A percentile compares a stretch with the other conserved stretches of the same genome.
Conservation (phyloP, 2,113 vertebrate species). For the Eretmochelys imbricata region DNA sequence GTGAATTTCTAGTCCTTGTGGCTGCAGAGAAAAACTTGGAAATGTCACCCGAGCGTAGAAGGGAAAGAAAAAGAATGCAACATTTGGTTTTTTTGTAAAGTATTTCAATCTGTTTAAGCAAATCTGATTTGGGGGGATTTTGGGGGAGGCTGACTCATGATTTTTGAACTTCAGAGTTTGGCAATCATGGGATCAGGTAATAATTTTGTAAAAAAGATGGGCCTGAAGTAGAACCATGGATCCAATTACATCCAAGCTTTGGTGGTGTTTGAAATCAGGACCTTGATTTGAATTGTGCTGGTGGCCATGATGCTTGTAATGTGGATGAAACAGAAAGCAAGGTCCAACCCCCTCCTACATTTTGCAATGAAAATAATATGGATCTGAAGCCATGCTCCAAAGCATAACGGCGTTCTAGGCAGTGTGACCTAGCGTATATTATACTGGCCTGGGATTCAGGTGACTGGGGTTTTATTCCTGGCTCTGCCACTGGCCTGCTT, state of each 20-base stretch:
- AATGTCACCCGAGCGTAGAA: neutral
- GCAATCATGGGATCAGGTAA: too few relatives aligned
- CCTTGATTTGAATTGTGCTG: neutral
- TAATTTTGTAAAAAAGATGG: neutral
- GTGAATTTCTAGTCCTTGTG: neutral
- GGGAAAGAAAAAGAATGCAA: neutral
- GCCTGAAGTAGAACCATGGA: too few relatives aligned
- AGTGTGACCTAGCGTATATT: neutral
- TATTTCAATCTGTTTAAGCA: neutral
- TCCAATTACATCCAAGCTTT: neutral
- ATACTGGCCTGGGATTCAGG: neutral
- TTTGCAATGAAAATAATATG: neutral
- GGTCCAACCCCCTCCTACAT: neutral
- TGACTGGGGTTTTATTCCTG: neutral
- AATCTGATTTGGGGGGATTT: neutral
- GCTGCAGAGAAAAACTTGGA: neutral
- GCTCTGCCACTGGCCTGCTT: neutral
- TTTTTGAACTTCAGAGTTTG: too few relatives aligned
- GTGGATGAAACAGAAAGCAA: neutral
- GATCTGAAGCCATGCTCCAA: neutral
- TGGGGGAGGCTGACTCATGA: neutral
- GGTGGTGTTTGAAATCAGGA: neutral
- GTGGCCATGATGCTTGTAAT: neutral
- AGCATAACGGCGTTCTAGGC: neutral
- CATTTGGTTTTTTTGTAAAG: neutral